Evolutionary conservation across 2,888 invertebrate species (phyloP).

Genomic region (Hydrotaea diabolus): DNA sequence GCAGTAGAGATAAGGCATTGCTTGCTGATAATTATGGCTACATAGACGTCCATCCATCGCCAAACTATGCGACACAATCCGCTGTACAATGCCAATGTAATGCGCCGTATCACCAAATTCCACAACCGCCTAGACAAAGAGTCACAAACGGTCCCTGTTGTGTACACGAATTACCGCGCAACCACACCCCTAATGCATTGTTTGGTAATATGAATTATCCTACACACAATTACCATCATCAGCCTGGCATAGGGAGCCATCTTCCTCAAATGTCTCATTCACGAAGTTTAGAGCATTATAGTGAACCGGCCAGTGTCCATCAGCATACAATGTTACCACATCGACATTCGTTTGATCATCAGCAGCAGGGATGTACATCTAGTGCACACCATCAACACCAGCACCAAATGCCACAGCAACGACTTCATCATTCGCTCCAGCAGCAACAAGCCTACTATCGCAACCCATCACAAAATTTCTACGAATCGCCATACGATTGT

Average conservation of each 20-base stretch:
- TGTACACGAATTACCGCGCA: constrained; percentile 23
- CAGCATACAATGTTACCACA: constrained; percentile 72
- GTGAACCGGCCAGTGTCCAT: constrained; percentile 71
- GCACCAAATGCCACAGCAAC: constrained; percentile 25
- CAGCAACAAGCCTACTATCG: constrained; percentile 69
- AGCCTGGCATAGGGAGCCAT: constrained; percentile 47
- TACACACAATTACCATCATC: constrained; percentile 66
- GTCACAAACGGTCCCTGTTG: constrained; percentile 45
- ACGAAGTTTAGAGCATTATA: constrained; percentile 80
- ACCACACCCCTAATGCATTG: constrained; percentile 68
- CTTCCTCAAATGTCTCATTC: constrained; percentile 78
- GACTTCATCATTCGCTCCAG: constrained; percentile 61
- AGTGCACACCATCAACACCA: constrained; percentile 69
- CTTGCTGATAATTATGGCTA: constrained; percentile 52
- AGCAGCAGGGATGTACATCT: constrained; percentile 73
- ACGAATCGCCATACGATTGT: constrained; percentile 79
- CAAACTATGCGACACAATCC: constrained; percentile 34
- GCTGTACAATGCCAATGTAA: constrained; percentile 45
- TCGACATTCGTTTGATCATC: constrained; percentile 80
- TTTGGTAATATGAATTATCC: constrained; percentile 68
- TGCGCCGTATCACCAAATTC: constrained; percentile 20
- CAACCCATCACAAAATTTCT: constrained; percentile 73
- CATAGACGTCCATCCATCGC: constrained; percentile 53
- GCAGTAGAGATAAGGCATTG: constrained; percentile 65
- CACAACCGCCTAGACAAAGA: constrained; percentile 30